Evolutionary conservation across 2,113 vertebrate genomes (phyloP).

Genomic region (Scopus umbretta): DNA sequence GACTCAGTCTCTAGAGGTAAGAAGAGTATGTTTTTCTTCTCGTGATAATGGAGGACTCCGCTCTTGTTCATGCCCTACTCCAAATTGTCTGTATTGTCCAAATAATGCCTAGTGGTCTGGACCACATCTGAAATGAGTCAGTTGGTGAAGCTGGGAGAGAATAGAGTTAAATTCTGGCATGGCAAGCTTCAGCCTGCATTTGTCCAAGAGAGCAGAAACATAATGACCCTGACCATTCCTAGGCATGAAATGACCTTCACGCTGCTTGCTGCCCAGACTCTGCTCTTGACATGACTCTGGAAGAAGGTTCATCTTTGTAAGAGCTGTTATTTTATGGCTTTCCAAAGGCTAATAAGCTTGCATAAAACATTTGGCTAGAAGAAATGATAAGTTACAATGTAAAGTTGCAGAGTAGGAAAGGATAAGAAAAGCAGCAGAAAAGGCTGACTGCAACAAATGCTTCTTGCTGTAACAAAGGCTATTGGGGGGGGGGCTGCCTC

Average conservation of each 20-base stretch:
- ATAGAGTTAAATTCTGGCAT: neutral
- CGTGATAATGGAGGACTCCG: neutral
- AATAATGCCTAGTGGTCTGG: neutral
- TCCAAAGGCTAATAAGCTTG: neutral
- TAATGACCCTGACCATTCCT: neutral
- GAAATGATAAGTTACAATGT: neutral
- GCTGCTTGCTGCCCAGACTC: neutral
- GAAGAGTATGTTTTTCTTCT: neutral
- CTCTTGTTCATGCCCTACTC: neutral
- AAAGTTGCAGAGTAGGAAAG: neutral
- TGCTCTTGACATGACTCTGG: neutral
- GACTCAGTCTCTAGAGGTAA: neutral
- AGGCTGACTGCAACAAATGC: neutral
- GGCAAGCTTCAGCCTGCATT: neutral
- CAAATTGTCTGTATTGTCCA: neutral
- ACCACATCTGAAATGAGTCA: neutral
- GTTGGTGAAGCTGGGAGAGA: neutral
- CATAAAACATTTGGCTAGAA: neutral
- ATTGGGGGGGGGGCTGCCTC: neutral
- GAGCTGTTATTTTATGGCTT: neutral
- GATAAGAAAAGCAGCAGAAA: neutral
- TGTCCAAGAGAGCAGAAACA: neutral
- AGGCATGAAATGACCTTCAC: neutral
- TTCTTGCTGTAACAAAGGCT: neutral
- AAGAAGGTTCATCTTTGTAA: neutral